Percentiles rank a stretch among this genome's conserved stretches.
These are phyloP conservation scores for Thalassarche chlororhynchos DNA, from an alignment of 2,113 vertebrate genomes.

Conservation along the genomic window DNA sequence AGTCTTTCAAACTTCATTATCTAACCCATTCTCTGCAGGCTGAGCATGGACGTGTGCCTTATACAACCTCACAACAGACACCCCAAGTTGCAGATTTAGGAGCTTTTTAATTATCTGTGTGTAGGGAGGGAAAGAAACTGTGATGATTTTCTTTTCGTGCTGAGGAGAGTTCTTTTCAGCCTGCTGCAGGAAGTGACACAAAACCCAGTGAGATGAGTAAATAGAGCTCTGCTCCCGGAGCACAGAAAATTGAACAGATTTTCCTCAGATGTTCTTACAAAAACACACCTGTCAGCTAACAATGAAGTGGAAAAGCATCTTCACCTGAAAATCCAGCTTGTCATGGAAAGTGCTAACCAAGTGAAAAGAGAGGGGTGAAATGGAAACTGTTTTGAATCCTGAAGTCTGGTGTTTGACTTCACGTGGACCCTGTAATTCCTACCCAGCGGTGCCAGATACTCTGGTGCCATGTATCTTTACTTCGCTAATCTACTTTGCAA, in stretches of 20 bases:
- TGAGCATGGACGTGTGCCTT: not conserved
- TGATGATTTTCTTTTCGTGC: not conserved
- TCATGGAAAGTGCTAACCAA: not conserved
- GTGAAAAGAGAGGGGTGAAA: not conserved
- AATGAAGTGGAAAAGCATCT: not conserved
- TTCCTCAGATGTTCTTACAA: not conserved
- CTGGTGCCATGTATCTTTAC: not conserved
- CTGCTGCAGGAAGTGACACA: not conserved
- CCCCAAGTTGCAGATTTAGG: not conserved
- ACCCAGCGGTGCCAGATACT: not conserved
- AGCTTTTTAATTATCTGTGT: slow-evolving; percentile 21
- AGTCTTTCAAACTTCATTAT: slow-evolving; percentile 53
- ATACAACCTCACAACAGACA: not conserved
- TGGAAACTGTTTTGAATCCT: not conserved
- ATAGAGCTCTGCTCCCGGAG: not conserved
- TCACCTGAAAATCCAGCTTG: not conserved
- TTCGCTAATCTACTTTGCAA: not conserved
- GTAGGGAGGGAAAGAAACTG: not conserved
- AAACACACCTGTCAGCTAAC: not conserved
- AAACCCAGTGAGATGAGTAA: not conserved
- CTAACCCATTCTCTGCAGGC: not conserved
- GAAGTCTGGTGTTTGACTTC: not conserved
- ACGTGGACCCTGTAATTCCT: not conserved
- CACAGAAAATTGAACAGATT: not conserved
- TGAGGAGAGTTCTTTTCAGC: not conserved